These are phyloP conservation scores for Tragelaphus scriptus DNA, from an alignment of 2,113 vertebrate species.

Conservation along the genomic window DNA sequence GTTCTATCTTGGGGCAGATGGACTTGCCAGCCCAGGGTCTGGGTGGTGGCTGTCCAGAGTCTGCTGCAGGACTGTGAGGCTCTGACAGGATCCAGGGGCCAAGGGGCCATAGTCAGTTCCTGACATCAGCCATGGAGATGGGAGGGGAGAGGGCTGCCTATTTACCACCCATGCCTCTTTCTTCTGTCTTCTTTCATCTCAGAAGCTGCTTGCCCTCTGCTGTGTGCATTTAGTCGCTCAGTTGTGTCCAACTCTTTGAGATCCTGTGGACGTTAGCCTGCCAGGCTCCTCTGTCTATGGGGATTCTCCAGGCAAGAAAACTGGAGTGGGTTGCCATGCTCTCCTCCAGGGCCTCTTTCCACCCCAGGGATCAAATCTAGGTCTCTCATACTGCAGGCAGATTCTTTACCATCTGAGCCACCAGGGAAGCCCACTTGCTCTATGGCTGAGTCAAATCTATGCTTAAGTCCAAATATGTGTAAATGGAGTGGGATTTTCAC, in stretches of 20 bases:
- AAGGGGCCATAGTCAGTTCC: neutral
- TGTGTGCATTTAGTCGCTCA: neutral
- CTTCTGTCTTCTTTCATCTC: neutral
- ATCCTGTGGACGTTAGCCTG: neutral
- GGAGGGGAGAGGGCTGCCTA: neutral
- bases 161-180: neutral
- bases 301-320: neutral
- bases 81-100: neutral
- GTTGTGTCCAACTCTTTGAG: neutral
- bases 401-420: neutral
- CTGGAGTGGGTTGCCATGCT: neutral
- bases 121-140: rapidly evolving
- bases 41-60: neutral
- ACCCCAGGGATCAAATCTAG: neutral
- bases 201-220: neutral
- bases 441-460: neutral
- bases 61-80: neutral
- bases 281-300: neutral
- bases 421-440: neutral
- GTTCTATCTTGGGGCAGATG: neutral
- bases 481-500: neutral
- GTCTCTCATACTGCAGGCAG: neutral
- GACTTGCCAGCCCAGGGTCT: neutral
- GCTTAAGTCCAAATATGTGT: neutral
- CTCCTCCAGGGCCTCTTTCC: neutral